These are phyloP conservation scores for Coreoperca whiteheadi DNA, from an alignment of 2,113 vertebrate genomes.

Conservation along the genomic window DNA sequence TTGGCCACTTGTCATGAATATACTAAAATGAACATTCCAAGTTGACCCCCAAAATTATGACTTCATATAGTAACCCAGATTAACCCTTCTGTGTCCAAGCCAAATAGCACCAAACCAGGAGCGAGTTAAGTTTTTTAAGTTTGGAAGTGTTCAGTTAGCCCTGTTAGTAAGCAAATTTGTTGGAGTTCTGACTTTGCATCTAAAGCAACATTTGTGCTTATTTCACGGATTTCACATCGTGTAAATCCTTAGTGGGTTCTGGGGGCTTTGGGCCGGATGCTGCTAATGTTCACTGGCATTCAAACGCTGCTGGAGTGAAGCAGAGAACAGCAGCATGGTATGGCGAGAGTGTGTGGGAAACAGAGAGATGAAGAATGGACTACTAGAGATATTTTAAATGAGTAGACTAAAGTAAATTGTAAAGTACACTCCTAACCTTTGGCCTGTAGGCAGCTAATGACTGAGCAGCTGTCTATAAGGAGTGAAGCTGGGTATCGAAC, in stretches of 20 bases:
- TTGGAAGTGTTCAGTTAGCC: not conserved
- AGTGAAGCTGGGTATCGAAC: not conserved
- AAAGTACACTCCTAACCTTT: conserved; percentile 21
- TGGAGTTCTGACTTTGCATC: conserved; percentile 31
- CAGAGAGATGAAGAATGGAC: conserved; percentile 29
- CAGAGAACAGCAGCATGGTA: conserved; percentile 32
- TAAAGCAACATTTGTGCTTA: conserved; percentile 51
- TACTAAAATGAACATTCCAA: not conserved
- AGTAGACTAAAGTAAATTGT: conserved; percentile 16
- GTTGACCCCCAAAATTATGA: not conserved
- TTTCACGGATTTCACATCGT: conserved; percentile 37
- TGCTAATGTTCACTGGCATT: conserved; percentile 60
- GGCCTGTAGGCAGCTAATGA: conserved; percentile 11
- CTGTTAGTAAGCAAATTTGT: conserved; percentile 29
- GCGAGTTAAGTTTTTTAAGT: conserved; percentile 9
- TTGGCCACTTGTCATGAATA: not conserved
- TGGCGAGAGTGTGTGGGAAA: not conserved
- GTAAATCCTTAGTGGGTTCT: conserved; percentile 43
- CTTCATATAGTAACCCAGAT: not conserved
- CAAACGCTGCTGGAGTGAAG: conserved; percentile 42
- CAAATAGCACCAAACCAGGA: not conserved
- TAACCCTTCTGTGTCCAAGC: not conserved
- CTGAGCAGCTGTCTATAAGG: conserved; percentile 2
- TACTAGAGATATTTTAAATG: conserved; percentile 29
- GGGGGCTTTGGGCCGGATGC: conserved; percentile 42